These are phyloP conservation scores for Trachelipus rathkii DNA, from an alignment of 1,140 invertebrate species.

Conservation along the genomic window DNA sequence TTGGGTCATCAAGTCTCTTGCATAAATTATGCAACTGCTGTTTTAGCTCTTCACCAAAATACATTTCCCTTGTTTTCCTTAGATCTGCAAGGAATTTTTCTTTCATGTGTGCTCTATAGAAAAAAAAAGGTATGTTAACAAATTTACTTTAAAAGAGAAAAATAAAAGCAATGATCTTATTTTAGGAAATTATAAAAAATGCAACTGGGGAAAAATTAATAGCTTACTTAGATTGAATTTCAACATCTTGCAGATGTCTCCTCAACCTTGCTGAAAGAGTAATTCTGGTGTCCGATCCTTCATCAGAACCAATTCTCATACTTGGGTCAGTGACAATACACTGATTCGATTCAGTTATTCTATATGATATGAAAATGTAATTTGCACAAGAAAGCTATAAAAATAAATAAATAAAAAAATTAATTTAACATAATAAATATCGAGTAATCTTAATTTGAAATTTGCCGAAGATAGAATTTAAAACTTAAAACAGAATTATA, in stretches of 20 bases:
- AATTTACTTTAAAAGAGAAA: too few species aligned
- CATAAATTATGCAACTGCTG: slow-evolving; percentile 84
- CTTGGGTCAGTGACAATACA: slow-evolving; percentile 46
- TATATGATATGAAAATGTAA: slow-evolving; percentile 85
- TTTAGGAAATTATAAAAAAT: too few species aligned
- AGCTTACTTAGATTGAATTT: slow-evolving; percentile 80
- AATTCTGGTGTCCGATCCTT: slow-evolving; percentile 59
- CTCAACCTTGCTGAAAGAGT: slow-evolving; percentile 68
- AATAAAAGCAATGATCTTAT: too few species aligned
- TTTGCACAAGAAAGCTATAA: slow-evolving; percentile 77
- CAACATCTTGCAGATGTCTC: slow-evolving; percentile 84
- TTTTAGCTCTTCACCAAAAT: slow-evolving; percentile 78
- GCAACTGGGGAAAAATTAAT: too few species aligned
- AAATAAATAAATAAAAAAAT: slow-evolving; percentile 45
- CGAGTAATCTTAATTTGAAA: too few species aligned
- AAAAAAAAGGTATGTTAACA: not conserved
- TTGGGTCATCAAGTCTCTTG: slow-evolving; percentile 90
- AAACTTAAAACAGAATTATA: slow-evolving; percentile 24
- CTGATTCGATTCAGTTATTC: slow-evolving; percentile 60
- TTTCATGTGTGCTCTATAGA: slow-evolving; percentile 85
- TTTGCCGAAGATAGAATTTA: slow-evolving; percentile 15
- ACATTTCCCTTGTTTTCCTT: slow-evolving; percentile 82
- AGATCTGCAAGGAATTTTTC: slow-evolving; percentile 96
- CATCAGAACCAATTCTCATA: slow-evolving; percentile 45
- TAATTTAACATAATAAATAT: too few species aligned